Evolutionary conservation across 2,888 invertebrate species (phyloP).

Genomic region (Frankliniella fusca): DNA sequence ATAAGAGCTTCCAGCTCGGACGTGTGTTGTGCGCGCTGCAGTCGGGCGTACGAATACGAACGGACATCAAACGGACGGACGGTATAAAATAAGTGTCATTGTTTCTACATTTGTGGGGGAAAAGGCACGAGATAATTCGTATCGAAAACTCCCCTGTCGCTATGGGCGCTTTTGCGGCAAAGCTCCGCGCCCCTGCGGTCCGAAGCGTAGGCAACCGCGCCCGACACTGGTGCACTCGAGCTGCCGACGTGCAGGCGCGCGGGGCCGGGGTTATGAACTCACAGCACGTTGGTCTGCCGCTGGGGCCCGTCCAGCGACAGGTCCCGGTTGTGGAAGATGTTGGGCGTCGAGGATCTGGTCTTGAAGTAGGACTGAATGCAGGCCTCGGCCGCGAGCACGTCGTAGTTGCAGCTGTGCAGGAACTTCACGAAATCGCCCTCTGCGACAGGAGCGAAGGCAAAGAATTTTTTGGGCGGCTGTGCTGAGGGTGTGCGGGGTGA

Average conservation of each 20-base stretch:
- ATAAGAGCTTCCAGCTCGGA: no score
- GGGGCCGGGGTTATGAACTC: neutral
- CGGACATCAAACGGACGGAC: no score
- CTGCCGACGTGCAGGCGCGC: neutral
- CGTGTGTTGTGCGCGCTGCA: no score
- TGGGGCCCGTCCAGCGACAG: neutral
- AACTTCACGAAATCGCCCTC: constrained; percentile 3
- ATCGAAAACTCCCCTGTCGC: neutral
- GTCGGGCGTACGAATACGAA: neutral
- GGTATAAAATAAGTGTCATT: no score
- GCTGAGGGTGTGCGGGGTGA: no score
- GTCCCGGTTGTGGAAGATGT: neutral
- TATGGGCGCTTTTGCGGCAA: neutral
- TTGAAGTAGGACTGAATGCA: neutral
- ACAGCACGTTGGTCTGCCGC: neutral
- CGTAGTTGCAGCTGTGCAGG: constrained; percentile 18
- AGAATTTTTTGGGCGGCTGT: no score
- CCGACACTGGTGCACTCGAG: neutral
- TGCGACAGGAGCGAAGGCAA: neutral
- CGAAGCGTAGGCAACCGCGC: neutral
- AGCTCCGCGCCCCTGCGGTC: neutral
- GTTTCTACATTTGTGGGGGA: no score
- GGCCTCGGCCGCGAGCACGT: neutral
- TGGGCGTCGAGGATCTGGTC: neutral
- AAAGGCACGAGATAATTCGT: neutral